Base-by-base conservation (phyloP, 2,888 invertebrate genomes). In the Caenorhabditis macrosperma region DNA sequence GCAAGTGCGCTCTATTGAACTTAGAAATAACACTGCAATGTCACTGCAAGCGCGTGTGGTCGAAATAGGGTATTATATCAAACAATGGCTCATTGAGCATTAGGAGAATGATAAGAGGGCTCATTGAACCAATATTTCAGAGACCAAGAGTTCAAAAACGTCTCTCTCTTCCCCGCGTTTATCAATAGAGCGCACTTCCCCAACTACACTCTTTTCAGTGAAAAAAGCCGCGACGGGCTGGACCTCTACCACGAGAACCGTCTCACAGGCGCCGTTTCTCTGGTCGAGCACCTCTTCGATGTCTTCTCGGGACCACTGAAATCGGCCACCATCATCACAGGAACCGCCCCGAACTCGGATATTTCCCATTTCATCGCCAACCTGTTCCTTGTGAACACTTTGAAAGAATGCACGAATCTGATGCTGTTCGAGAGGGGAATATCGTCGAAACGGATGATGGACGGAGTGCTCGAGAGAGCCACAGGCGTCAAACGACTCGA, bases 391-490 rank as follows among this genome's bases (percentile, higher is more conserved):
- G 28, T 41, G 4, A n/a, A 30, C 10, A 3, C n/a, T 4, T 12
- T 74, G 9, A 7, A 26, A 12, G 12, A 46, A 20, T 74, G 74
- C 20, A n/a, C n/a, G n/a, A n/a, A n/a, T n/a, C n/a, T 74, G 41
- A 50, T 28, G 17, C 0, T 74, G 5, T 74, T 48, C 24, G 63
- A 74, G 33, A 59, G 50, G n/a, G 64, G 59, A 26, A 22, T n/a
- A 1, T 64, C 64, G 1, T 74, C 74, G 3, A 66, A 38, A 17
- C 12, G 26, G 1, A 64, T 64, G 64, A 46, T 64, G 9, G 64
- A 74, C 52, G n/a, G 52, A 24, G 30, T 74, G 6, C 38, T 74
- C 10, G 74, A 74, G 9, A 24, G 57, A 33, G 74, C 74, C 1
- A 48, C 48, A 1, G 64, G 64, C 6, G 3, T 74, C 30, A 74